A percentile compares a stretch with the other conserved stretches of the same genome.
These are phyloP conservation scores for Sesamia inferens DNA, from an alignment of 2,888 invertebrate genomes.

Conservation along the genomic window DNA sequence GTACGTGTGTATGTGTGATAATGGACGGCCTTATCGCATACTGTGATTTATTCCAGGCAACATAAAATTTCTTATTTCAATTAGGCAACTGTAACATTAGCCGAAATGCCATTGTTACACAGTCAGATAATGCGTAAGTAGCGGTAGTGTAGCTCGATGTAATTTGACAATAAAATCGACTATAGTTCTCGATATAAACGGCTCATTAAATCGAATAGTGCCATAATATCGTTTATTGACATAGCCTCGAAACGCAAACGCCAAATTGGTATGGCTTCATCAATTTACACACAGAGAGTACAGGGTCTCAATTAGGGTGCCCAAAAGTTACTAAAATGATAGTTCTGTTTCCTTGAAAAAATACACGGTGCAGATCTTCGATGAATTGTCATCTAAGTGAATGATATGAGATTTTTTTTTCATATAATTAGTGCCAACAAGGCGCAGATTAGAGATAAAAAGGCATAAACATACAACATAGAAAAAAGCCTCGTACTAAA, in stretches of 20 bases:
- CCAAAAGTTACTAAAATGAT: not conserved
- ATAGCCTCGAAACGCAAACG: constrained; percentile 71
- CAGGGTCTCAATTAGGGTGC: constrained; percentile 49
- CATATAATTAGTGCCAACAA: too few species aligned
- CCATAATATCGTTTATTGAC: constrained; percentile 68
- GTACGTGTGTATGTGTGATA: too few species aligned
- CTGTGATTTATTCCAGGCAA: not conserved
- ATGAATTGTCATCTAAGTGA: not conserved
- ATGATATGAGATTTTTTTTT: not conserved
- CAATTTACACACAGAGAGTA: constrained; percentile 53
- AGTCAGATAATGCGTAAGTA: constrained; percentile 40
- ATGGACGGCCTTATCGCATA: not conserved
- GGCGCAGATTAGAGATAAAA: too few species aligned
- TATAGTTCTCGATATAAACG: constrained; percentile 75
- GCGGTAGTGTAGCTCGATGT: constrained; percentile 48
- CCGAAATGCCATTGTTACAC: constrained; percentile 16
- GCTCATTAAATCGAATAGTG: constrained; percentile 77
- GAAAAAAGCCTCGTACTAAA: too few species aligned
- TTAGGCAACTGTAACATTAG: constrained; percentile 28
- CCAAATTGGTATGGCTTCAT: constrained; percentile 73
- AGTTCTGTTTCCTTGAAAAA: not conserved
- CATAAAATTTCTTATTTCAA: constrained; percentile 29
- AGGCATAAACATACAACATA: too few species aligned
- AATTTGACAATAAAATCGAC: constrained; percentile 68
- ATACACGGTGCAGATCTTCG: not conserved